Evolutionary conservation across 1,140 invertebrate species (phyloP).

Genomic region (Dinoponera quadriceps): DNA sequence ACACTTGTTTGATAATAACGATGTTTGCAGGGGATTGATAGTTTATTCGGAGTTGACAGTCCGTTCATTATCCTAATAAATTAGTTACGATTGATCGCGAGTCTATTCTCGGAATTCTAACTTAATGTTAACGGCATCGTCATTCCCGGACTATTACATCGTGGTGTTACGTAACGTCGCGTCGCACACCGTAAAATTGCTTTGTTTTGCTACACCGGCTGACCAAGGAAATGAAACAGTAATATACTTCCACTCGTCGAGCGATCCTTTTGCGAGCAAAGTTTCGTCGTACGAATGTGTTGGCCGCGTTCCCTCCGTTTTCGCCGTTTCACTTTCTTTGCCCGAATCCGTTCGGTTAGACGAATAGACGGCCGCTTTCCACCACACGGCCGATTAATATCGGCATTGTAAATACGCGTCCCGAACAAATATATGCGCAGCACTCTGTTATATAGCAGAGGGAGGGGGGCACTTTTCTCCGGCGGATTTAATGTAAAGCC

Average conservation of each 20-base stretch:
- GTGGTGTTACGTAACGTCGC: too few species aligned
- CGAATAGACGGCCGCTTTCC: conserved; percentile 54
- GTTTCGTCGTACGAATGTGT: conserved; percentile 44
- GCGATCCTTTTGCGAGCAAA: conserved; percentile 33
- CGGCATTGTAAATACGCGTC: conserved; percentile 83
- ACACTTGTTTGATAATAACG: too few species aligned
- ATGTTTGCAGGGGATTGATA: too few species aligned
- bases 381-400: conserved; percentile 79
- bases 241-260: conserved; percentile 40
- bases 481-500: conserved; percentile 68
- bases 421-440: conserved; percentile 83
- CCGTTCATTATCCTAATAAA: too few species aligned
- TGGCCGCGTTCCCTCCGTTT: conserved; percentile 34
- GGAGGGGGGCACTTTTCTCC: conserved; percentile 79
- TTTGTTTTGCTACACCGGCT: too few species aligned
- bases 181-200: too few species aligned
- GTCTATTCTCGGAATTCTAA: too few species aligned
- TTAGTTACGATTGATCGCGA: too few species aligned
- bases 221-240: conserved; percentile 16
- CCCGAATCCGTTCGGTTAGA: conserved; percentile 50
- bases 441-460: conserved; percentile 81
- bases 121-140: too few species aligned
- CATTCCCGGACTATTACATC: too few species aligned
- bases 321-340: conserved; percentile 45
- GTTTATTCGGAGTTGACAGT: too few species aligned